Evolutionary conservation across 1,140 invertebrate species (phyloP), one percentile per base, ranked within the genome.

Genomic region (Scaptomyza graminum): DNA sequence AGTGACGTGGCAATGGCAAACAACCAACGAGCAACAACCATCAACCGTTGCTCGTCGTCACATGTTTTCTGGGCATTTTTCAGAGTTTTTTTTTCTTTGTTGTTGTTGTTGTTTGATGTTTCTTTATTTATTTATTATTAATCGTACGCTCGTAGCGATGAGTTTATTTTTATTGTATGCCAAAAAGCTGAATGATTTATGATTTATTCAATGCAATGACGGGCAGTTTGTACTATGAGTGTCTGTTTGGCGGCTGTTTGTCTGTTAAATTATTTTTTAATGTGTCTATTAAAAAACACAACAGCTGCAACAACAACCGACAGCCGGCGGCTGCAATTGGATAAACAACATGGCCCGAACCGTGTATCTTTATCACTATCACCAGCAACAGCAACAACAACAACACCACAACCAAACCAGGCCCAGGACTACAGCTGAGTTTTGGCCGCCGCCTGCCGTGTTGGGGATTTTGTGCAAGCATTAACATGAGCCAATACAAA

Each of bases 401-500:
- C 18, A 3, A 3, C 18, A 18, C 18, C 18, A 18, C 18, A 18
- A 22, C 51, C 34, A 18, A 39, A 15, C 18, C 56, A n/a, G 43
- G 61, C 75, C 66, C 63, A 74, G 61, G 31, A 34, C 67, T 22
- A 22, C 18, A 22, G 18, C 18, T 22, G 18, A 22, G 18, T 67
- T 57, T 70, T 43, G 61, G 64, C 47, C 65, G 64, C 47, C 65
- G 63, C 56, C 56, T 73, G 74, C 69, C 60, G 67, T 76, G 68
- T 69, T 62, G 71, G 78, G 81, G 82, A 87, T 87, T 85, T 85
- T 51, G 66, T 64, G 77, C 51, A 56, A 64, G 82, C 75, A 85
- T 85, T 85, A 85, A 85, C 82, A 85, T 82, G 82, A 85, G 80
- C 82, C 82, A 85, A 85, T 85, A 88, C 85, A 85, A 85, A 85